Conservation (phyloP, 2,888 invertebrate species). For the Synergus umbraculus region DNA sequence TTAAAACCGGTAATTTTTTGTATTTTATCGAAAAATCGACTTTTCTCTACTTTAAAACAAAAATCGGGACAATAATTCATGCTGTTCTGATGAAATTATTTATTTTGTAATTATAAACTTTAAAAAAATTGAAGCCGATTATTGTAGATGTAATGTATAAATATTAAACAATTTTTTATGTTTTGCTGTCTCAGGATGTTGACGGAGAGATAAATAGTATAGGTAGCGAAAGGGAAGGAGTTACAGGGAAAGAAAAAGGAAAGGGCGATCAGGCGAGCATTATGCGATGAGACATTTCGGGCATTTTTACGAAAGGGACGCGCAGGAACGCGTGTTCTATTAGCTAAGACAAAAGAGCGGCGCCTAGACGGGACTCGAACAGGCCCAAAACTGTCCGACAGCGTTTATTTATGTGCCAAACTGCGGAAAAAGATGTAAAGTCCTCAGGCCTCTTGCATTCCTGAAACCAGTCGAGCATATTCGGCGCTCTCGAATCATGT, state of each 20-base stretch:
- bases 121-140: not conserved
- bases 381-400: slow-evolving; percentile 68
- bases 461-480: slow-evolving; percentile 67
- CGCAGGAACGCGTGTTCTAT: slow-evolving; percentile 76
- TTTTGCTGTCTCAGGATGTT: not conserved
- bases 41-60: no score
- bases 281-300: slow-evolving; percentile 75
- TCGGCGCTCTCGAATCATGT: slow-evolving; percentile 56
- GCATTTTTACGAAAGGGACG: slow-evolving; percentile 74
- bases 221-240: slow-evolving; percentile 40
- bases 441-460: slow-evolving; percentile 71
- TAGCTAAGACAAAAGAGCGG: slow-evolving; percentile 77
- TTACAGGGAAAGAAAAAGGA: slow-evolving; percentile 47
- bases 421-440: slow-evolving; percentile 77
- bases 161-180: not conserved
- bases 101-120: no score
- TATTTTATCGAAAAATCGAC: no score
- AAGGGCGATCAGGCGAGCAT: slow-evolving; percentile 70
- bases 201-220: slow-evolving; percentile 4
- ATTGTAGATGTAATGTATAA: not conserved
- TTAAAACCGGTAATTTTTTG: no score
- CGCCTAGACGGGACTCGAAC: slow-evolving; percentile 71
- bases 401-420: slow-evolving; percentile 75
- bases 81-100: no score
- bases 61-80: no score